phyloP scores from a whole-genome alignment of 2,797 vertebrate genomes.

The Adrianichthys oophorus region DNA sequence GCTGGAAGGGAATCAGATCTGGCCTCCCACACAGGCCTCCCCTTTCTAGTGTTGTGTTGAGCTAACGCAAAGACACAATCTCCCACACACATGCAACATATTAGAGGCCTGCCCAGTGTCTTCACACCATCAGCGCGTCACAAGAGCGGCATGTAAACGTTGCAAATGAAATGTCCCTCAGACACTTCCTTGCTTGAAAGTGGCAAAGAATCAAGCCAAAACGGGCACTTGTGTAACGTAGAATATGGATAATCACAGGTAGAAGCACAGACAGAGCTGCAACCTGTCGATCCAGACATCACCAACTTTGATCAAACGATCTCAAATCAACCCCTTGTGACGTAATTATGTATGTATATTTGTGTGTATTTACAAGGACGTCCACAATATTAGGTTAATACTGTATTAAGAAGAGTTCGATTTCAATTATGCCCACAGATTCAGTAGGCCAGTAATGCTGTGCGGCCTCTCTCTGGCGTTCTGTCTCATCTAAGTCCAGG shows the following conservation, averaged over 20 bases:
- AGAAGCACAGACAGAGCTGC: conserved; percentile 16
- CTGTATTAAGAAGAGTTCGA: conserved; percentile 66
- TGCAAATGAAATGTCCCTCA: conserved; percentile 42
- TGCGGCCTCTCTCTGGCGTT: conserved; percentile 43
- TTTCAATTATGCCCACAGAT: conserved; percentile 53
- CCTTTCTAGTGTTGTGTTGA: conserved; percentile 26
- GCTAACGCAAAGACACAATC: conserved; percentile 43
- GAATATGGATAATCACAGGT: conserved; percentile 20
- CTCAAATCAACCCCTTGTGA: conserved; percentile 37
- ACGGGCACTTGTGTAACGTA: conserved; percentile 4
- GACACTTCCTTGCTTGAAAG: conserved; percentile 8
- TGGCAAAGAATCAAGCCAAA: neutral
- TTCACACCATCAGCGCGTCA: conserved; percentile 42
- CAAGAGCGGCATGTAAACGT: conserved; percentile 29
- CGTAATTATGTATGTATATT: conserved; percentile 40
- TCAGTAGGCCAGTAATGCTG: conserved; percentile 53
- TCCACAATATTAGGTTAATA: conserved; percentile 69
- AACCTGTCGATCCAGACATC: conserved; percentile 17
- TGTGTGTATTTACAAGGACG: conserved; percentile 42
- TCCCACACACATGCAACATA: conserved; percentile 22
- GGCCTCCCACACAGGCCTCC: conserved; percentile 18
- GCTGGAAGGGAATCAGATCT: conserved; percentile 60
- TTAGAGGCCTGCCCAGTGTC: conserved; percentile 24
- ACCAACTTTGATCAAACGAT: conserved; percentile 31
- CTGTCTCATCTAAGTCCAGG: conserved; percentile 68